Conservation (phyloP, 1,140 invertebrate species). For the Cydia splendana region DNA sequence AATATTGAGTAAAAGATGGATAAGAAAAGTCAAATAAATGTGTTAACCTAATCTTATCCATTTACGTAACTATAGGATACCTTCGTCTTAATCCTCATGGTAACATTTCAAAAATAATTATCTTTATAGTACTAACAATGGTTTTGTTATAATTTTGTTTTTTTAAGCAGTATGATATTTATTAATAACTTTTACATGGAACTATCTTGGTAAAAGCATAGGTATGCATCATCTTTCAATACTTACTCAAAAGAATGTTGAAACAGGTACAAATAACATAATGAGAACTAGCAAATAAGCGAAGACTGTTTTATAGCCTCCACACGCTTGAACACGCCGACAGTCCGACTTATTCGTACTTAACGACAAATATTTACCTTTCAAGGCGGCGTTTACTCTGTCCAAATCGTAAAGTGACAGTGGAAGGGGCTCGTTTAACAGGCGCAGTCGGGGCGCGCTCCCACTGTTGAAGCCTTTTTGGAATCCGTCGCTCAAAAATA, state of each 20-base stretch:
- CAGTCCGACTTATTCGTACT: conserved; percentile 46
- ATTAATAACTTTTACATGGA: not conserved
- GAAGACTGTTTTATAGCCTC: conserved; percentile 58
- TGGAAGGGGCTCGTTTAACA: conserved; percentile 73
- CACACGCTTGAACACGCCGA: conserved; percentile 46
- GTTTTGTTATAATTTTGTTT: too few relatives aligned
- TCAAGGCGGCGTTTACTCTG: conserved; percentile 75
- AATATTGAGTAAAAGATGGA: too few relatives aligned
- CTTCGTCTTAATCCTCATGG: too few relatives aligned
- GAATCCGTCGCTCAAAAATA: conserved; percentile 74
- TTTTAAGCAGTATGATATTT: too few relatives aligned
- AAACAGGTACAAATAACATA: conserved; percentile 24
- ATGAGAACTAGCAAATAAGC: conserved; percentile 36
- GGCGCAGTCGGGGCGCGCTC: conserved; percentile 61
- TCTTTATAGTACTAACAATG: too few relatives aligned
- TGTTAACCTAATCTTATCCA: too few relatives aligned
- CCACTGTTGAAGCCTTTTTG: conserved; percentile 57
- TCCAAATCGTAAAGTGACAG: conserved; percentile 75
- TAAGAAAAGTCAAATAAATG: too few relatives aligned
- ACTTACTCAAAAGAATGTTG: conserved; percentile 18
- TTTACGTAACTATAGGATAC: too few relatives aligned
- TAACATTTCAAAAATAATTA: too few relatives aligned
- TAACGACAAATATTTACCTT: conserved; percentile 75
- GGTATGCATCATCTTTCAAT: not conserved
- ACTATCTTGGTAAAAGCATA: not conserved